A percentile compares a stretch with the other conserved stretches of the same genome.
These are phyloP conservation scores for Augiades crinisus DNA, from an alignment of 2,888 invertebrate species.

Conservation along the genomic window DNA sequence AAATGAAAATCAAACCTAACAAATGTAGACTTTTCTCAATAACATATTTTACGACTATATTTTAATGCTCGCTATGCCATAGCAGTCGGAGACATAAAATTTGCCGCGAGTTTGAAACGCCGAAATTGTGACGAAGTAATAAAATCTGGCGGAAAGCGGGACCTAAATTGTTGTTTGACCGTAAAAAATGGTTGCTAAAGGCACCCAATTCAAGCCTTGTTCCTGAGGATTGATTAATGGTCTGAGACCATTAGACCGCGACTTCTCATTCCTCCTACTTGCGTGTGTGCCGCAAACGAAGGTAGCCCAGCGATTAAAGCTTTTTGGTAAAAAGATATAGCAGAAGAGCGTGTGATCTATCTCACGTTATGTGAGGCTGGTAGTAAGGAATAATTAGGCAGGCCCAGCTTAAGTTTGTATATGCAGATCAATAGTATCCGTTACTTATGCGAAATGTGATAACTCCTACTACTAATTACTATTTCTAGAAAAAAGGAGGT, in stretches of 20 bases:
- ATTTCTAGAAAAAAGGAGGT: too few relatives aligned
- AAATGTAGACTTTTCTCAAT: conserved; percentile 23
- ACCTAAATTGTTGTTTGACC: conserved; percentile 33
- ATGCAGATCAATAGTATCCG: too few relatives aligned
- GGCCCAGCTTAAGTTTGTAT: too few relatives aligned
- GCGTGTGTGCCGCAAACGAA: conserved; percentile 19
- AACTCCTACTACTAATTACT: too few relatives aligned
- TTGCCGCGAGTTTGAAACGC: conserved; percentile 15
- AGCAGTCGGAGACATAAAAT: conserved; percentile 10
- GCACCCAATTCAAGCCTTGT: conserved; percentile 32
- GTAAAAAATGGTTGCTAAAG: conserved; percentile 33
- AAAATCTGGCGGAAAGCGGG: conserved; percentile 15
- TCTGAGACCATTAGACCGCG: conserved; percentile 31
- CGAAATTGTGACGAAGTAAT: conserved; percentile 24
- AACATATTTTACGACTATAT: conserved; percentile 23
- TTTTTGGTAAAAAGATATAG: too few relatives aligned
- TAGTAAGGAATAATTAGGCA: too few relatives aligned
- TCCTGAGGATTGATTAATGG: conserved; percentile 38
- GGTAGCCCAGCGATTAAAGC: background rate
- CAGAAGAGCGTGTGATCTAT: too few relatives aligned
- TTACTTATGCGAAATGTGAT: too few relatives aligned
- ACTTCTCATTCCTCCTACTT: conserved; percentile 18
- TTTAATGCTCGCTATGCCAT: conserved; percentile 16
- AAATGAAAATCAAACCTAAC: conserved; percentile 18
- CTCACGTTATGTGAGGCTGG: too few relatives aligned